Evolutionary conservation across 2,888 invertebrate genomes (phyloP), one percentile per base, ranked within the genome.

Genomic region (Aethes cnicana): DNA sequence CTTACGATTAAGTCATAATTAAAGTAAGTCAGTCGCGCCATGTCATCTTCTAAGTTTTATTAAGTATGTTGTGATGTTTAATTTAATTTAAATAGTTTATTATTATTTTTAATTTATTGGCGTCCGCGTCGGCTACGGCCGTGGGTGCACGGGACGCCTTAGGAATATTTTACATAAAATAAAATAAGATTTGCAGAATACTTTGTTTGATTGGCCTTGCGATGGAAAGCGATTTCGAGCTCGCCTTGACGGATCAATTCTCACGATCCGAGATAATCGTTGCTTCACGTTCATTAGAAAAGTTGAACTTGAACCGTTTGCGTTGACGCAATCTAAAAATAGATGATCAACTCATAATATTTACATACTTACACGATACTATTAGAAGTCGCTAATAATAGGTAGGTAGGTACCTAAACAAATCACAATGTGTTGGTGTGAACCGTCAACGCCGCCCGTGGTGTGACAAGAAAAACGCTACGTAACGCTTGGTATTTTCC

Each of bases 21-120:
- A 70, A 62, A 47, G 53, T 84, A 84, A 88, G 87, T 85, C 84
- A 87, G 81, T 80, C 82, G 84, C 81, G 85, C 88, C 89, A 88
- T 88, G 77, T 84, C 81, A 80, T 79, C 68, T 71, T 61, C 76
- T 72, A 69, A 74, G 72, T 75, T 73, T 71, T 63, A 54, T 28
- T 65, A 63, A 65, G 61, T 59, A 46, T 39, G 61, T 66, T 72
- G 72, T 73, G 73, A 73, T 73, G 59, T 62, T 61, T 65, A 63
- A 53, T 62, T 61, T 65, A 63, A 53, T 63, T 56, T 59, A 59
- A 55, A 49, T 55, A 44, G 30, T 54, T 47, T 44, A 55, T 53
- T 28, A 36, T 52, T 52, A 39, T 46, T 33, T 17, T 46, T 44
- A 52, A 46, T 52, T 52, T 44, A 46, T 46, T 52, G 21, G 16